phyloP scores from a whole-genome alignment of 2,797 vertebrate species.

The Ctenopoma multispine region DNA sequence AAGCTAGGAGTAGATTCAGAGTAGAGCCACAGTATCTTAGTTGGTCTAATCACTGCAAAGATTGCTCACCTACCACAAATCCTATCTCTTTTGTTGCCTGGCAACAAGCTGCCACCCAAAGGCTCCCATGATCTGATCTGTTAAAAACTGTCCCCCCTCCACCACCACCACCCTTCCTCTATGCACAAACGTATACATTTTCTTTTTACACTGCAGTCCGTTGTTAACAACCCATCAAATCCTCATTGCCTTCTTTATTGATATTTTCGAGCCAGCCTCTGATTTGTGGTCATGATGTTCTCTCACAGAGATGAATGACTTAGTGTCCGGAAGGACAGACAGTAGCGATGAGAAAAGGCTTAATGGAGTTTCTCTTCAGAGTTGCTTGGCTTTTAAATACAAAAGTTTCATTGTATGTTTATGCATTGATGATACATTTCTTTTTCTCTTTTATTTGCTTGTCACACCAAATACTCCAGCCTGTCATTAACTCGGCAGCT shows the following conservation, averaged over 20 bases:
- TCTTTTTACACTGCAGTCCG: slow-evolving; percentile 22
- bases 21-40: slow-evolving; percentile 20
- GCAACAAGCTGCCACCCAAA: slow-evolving; percentile 74
- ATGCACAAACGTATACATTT: slow-evolving; percentile 16
- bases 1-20: slow-evolving; percentile 12
- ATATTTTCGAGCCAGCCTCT: slow-evolving; percentile 35
- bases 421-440: slow-evolving; percentile 26
- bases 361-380: slow-evolving; percentile 43
- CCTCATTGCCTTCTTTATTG: slow-evolving; percentile 28
- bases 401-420: slow-evolving; percentile 48
- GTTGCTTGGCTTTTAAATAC: slow-evolving; percentile 27
- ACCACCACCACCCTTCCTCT: neutral
- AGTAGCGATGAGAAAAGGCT: slow-evolving; percentile 20
- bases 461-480: slow-evolving; percentile 46
- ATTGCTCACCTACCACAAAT: slow-evolving; percentile 41
- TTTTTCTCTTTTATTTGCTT: slow-evolving; percentile 51
- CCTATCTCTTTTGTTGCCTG: slow-evolving; percentile 72
- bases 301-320: slow-evolving; percentile 37
- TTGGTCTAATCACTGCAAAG: slow-evolving; percentile 45
- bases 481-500: slow-evolving; percentile 37
- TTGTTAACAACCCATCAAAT: slow-evolving; percentile 35
- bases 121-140: slow-evolving; percentile 46
- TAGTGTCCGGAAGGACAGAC: slow-evolving; percentile 47
- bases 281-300: slow-evolving; percentile 43
- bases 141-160: slow-evolving; percentile 23